phyloP scores from a whole-genome alignment of 2,888 invertebrate species.

The Pediacus dermestoides region DNA sequence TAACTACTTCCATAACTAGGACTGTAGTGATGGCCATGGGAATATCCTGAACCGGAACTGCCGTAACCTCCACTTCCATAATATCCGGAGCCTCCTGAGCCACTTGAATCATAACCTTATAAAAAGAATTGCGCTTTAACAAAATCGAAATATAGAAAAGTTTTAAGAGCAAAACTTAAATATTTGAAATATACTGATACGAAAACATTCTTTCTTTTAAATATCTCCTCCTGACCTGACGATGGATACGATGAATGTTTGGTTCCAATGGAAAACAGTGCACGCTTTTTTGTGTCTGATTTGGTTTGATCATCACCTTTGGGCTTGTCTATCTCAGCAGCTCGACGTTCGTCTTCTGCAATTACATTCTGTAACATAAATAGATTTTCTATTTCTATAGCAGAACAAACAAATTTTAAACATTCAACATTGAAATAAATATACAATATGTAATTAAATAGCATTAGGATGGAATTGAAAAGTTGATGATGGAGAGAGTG shows the following conservation, averaged over 20 bases:
- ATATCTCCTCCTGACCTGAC: constrained; percentile 5
- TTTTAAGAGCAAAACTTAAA: no score
- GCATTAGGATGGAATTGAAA: no score
- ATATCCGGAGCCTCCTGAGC: constrained; percentile 5
- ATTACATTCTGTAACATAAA: constrained; percentile 35
- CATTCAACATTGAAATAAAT: no score
- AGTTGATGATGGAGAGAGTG: no score
- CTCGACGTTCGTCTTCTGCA: constrained; percentile 35
- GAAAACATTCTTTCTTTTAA: no score
- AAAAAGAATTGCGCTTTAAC: no score
- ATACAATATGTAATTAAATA: no score
- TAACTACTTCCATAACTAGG: constrained; percentile 10
- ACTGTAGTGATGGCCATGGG: constrained; percentile 5
- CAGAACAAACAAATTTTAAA: no score
- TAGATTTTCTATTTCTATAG: no score
- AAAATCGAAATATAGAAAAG: no score
- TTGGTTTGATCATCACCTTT: constrained; percentile 11
- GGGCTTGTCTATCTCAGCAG: constrained; percentile 17
- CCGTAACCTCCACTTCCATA: constrained; percentile 3
- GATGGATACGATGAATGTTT: constrained; percentile 10
- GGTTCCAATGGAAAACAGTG: constrained; percentile 13
- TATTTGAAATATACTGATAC: no score
- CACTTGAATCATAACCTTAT: constrained; percentile 9
- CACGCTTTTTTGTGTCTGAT: constrained; percentile 15
- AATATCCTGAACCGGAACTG: constrained; percentile 6